Percentiles rank a stretch among this genome's conserved stretches.
Evolutionary conservation across 2,113 vertebrate genomes (phyloP).

Genomic region (Dolichallabes microphthalmus): DNA sequence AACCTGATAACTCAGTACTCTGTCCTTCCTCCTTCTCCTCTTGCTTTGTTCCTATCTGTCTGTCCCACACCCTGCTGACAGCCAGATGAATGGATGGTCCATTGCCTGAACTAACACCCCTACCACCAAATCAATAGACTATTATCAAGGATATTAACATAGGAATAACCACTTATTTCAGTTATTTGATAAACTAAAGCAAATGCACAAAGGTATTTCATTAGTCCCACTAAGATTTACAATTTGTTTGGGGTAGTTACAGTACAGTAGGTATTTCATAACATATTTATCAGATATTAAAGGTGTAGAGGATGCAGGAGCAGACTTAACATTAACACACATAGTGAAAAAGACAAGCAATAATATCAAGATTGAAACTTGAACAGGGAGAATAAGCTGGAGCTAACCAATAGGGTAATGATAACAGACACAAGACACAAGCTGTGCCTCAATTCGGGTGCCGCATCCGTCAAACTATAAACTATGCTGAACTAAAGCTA

Average conservation of each 20-base stretch:
- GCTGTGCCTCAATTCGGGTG: too few relatives aligned
- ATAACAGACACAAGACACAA: too few relatives aligned
- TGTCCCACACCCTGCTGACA: slow-evolving; percentile 10
- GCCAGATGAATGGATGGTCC: slow-evolving; percentile 28
- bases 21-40: not conserved
- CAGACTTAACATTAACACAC: too few relatives aligned
- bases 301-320: too few relatives aligned
- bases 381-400: too few relatives aligned
- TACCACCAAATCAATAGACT: slow-evolving; percentile 32
- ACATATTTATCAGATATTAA: not conserved
- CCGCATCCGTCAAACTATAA: too few relatives aligned
- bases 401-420: too few relatives aligned
- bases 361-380: too few relatives aligned
- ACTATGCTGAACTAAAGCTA: too few relatives aligned
- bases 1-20: not conserved
- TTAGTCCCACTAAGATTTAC: not conserved
- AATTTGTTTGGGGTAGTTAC: not conserved
- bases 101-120: not conserved
- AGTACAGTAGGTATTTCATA: not conserved
- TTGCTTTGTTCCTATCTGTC: slow-evolving; percentile 2
- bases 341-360: too few relatives aligned
- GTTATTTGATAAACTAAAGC: slow-evolving; percentile 10
- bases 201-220: not conserved
- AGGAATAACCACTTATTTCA: not conserved
- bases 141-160: slow-evolving; percentile 22